These are phyloP conservation scores for Drosophila nigricruria DNA, from an alignment of 2,888 invertebrate genomes.

Conservation along the genomic window DNA sequence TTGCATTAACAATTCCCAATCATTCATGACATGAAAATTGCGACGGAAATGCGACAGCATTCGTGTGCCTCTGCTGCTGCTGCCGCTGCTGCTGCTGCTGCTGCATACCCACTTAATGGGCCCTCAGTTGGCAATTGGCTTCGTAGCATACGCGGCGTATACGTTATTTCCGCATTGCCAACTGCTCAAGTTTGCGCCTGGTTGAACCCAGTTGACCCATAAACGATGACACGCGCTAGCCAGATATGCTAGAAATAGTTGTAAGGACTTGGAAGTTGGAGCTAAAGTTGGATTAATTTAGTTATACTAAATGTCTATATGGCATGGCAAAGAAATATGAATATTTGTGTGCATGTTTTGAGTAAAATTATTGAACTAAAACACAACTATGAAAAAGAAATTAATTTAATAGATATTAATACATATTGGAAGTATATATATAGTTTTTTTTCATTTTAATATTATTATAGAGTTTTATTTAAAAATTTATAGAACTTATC, in stretches of 20 bases:
- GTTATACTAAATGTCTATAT: neutral
- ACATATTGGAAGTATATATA: no score
- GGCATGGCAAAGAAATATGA: no score
- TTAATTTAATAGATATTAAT: no score
- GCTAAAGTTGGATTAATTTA: neutral
- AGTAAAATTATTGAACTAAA: no score
- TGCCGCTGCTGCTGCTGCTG: neutral
- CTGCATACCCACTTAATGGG: constrained; percentile 62
- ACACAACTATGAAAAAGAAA: no score
- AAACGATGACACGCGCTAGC: constrained; percentile 33
- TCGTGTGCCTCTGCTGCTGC: constrained; percentile 3
- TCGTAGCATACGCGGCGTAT: constrained; percentile 40
- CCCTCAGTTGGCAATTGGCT: constrained; percentile 50
- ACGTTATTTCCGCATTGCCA: constrained; percentile 65
- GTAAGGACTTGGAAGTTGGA: neutral
- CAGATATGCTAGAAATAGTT: neutral
- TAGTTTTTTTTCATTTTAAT: no score
- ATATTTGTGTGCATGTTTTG: no score
- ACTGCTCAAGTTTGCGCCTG: constrained; percentile 36
- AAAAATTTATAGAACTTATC: no score
- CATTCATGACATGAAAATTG: constrained; percentile 41
- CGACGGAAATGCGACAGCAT: constrained; percentile 56
- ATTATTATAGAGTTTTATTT: no score
- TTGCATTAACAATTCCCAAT: constrained; percentile 38
- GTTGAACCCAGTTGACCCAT: constrained; percentile 65